Evolutionary conservation across 2,113 vertebrate genomes (phyloP).

Genomic region (Chunga burmeisteri): DNA sequence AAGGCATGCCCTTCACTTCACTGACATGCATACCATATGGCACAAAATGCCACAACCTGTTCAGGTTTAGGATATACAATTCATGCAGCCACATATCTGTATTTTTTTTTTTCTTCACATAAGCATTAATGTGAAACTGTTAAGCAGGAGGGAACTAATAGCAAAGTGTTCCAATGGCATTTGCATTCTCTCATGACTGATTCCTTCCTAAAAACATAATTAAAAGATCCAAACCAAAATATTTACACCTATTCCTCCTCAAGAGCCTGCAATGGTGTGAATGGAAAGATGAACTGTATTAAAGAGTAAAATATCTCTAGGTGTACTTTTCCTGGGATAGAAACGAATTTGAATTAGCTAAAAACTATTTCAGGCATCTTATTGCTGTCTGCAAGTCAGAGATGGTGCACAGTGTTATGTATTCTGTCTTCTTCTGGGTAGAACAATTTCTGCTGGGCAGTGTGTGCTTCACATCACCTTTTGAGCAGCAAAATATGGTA

Average conservation of each 20-base stretch:
- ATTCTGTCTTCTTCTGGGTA: not conserved
- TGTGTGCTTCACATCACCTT: not conserved
- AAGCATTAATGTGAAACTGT: not conserved
- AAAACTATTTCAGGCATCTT: not conserved
- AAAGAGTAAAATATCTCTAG: not conserved
- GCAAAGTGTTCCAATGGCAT: not conserved
- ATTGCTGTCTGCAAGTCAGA: not conserved
- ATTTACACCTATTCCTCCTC: not conserved
- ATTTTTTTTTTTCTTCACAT: not conserved
- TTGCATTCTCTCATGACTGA: not conserved
- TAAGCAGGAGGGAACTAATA: not conserved
- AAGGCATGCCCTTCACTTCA: slow-evolving; percentile 30
- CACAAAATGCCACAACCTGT: slow-evolving; percentile 33
- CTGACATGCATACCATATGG: not conserved
- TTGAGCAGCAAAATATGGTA: not conserved
- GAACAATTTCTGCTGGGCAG: not conserved
- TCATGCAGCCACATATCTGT: not conserved
- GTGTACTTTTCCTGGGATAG: not conserved
- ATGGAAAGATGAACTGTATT: not conserved
- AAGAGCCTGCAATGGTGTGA: not conserved
- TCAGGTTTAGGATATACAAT: not conserved
- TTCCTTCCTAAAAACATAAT: not conserved
- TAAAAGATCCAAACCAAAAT: not conserved
- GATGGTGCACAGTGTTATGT: not conserved
- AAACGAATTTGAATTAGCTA: not conserved